These are phyloP conservation scores for Pachycephala philippinensis DNA, from an alignment of 2,113 vertebrate genomes.

Conservation along the genomic window DNA sequence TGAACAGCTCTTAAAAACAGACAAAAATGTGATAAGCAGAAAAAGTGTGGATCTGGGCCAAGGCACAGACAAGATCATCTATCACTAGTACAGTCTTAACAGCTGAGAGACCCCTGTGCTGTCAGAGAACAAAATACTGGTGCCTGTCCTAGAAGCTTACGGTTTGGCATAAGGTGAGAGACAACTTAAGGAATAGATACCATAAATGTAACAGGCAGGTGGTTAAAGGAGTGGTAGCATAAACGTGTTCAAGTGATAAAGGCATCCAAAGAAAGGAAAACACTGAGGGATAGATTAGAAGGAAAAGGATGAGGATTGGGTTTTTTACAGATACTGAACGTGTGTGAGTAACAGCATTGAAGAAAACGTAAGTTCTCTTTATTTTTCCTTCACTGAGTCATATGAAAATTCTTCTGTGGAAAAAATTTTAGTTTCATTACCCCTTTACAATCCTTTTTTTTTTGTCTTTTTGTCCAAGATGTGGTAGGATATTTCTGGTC, in stretches of 20 bases:
- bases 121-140: not conserved
- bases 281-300: not conserved
- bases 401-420: not conserved
- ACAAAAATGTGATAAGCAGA: not conserved
- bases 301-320: not conserved
- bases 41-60: not conserved
- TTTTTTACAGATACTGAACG: not conserved
- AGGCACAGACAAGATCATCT: not conserved
- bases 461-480: not conserved
- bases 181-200: not conserved
- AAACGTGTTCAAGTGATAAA: not conserved
- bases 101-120: not conserved
- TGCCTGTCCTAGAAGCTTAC: not conserved
- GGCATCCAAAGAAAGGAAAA: not conserved
- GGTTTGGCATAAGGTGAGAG: not conserved
- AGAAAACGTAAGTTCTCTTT: not conserved
- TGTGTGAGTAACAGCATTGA: not conserved
- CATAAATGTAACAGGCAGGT: not conserved
- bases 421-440: not conserved
- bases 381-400: not conserved
- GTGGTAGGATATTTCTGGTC: not conserved
- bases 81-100: not conserved
- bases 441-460: not conserved
- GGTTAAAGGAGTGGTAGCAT: not conserved
- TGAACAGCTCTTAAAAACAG: not conserved